These are phyloP conservation scores for Erythrolamprus reginae DNA, from an alignment of 2,113 vertebrate genomes.

Conservation along the genomic window DNA sequence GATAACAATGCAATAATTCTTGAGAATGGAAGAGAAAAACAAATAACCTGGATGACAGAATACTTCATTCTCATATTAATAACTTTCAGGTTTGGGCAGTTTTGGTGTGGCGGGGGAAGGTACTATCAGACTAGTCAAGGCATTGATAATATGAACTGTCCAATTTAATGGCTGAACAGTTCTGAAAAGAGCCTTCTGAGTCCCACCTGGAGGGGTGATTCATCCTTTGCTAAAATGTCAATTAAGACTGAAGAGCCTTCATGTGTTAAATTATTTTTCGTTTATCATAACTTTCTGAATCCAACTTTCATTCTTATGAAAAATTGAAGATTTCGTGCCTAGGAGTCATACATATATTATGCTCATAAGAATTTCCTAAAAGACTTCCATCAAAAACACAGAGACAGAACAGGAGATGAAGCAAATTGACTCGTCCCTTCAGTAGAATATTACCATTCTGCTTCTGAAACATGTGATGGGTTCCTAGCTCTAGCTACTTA, in stretches of 20 bases:
- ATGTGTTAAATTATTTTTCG: neutral
- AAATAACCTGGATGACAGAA: neutral
- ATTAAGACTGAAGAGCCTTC: neutral
- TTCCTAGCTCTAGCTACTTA: neutral
- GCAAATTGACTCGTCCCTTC: neutral
- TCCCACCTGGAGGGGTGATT: neutral
- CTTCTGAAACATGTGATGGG: neutral
- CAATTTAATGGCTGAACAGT: neutral
- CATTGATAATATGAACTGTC: neutral
- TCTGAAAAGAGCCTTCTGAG: neutral
- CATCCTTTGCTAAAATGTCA: neutral
- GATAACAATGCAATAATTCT: neutral
- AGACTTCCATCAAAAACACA: neutral
- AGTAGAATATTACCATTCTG: neutral
- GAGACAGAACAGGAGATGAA: neutral
- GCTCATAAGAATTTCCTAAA: neutral
- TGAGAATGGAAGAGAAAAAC: neutral
- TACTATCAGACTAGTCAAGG: too few species aligned
- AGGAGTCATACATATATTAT: neutral
- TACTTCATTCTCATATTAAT: too few species aligned
- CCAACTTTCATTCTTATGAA: neutral
- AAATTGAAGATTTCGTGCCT: neutral
- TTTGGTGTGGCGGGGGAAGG: neutral
- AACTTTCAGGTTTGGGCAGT: neutral
- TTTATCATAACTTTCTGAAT: neutral